These are phyloP conservation scores for Anisognathus igniventris DNA, from an alignment of 2,797 vertebrate species.

Conservation along the genomic window DNA sequence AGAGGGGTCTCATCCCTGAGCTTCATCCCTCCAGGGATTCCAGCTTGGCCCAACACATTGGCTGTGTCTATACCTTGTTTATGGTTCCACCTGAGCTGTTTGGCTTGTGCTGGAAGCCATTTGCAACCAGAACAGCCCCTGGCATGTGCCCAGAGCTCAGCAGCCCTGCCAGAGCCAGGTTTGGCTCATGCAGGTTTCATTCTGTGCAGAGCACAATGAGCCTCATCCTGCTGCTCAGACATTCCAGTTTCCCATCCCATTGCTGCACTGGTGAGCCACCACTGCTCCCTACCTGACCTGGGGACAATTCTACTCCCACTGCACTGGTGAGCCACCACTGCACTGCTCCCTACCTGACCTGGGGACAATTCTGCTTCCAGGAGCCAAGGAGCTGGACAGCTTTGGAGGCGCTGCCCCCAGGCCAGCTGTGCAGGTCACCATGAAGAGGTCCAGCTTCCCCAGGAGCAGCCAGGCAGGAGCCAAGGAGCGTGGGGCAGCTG, in stretches of 20 bases:
- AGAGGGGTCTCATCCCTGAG: not conserved
- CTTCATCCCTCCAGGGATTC: not conserved
- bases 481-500: constrained; percentile 13
- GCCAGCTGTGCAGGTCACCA: constrained; percentile 8
- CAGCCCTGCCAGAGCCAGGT: not conserved
- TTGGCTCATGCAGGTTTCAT: not conserved
- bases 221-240: not conserved
- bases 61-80: not conserved
- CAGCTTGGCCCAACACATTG: not conserved
- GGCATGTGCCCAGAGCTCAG: not conserved
- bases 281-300: not conserved
- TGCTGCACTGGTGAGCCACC: not conserved
- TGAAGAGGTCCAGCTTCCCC: constrained; percentile 23
- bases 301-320: constrained; percentile 4
- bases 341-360: not conserved
- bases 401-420: not conserved
- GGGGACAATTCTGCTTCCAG: constrained; percentile 48
- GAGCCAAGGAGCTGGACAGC: constrained; percentile 54
- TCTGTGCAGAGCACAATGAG: not conserved
- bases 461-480: constrained; percentile 4
- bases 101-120: not conserved
- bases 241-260: not conserved
- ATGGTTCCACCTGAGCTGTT: not conserved
- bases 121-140: not conserved
- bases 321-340: not conserved